Evolutionary conservation across 2,888 invertebrate species (phyloP), one percentile per base, ranked within the genome.

Genomic region (Hybos culiciformis): DNA sequence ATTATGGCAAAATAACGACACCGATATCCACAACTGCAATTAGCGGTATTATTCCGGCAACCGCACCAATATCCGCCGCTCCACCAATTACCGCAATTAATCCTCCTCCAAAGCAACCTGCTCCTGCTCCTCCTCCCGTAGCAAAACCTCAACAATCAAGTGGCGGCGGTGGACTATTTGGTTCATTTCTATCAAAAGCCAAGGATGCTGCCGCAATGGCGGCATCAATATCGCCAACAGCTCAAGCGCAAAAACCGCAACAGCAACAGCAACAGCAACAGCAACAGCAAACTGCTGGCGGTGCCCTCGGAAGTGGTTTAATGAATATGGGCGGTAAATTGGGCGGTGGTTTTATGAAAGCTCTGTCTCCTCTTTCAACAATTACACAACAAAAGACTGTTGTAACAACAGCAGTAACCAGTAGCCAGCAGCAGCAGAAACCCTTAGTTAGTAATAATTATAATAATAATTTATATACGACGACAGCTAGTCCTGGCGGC

Each of bases 171-270:
- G 55, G 61, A 9, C 54, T 63, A 57, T 57, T 63, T 29, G 62
- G 62, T n/a, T 61, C 60, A 5, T 57, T 63, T 42, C 53, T 63
- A 37, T 62, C 57, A 1, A 63, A 61, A 47, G 62, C 62, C 12
- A 36, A 36, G 21, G 36, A 36, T 36, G 62, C 63, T 34, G 63
- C 62, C 20, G 62, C 61, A 7, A 59, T 63, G 31, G 62, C 62
- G 48, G 63, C 63, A 3, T 56, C 61, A 47, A 60, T 53, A 4
- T 59, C 62, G 3, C 54, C 58, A 4, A 45, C 46, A 48, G 55
- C 51, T 17, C 55, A 55, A 36, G 53, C 51, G 4, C 56, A 59
- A 39, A 59, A 60, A 38, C 29, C 51, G n/a, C 19, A 48, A 36
- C 21, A 46, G 26, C 39, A 43, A 43, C 12, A 29, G 4, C 12